Conservation (phyloP, 35 echinoderm and acorn worm species). For the Amphiura filiformis region DNA sequence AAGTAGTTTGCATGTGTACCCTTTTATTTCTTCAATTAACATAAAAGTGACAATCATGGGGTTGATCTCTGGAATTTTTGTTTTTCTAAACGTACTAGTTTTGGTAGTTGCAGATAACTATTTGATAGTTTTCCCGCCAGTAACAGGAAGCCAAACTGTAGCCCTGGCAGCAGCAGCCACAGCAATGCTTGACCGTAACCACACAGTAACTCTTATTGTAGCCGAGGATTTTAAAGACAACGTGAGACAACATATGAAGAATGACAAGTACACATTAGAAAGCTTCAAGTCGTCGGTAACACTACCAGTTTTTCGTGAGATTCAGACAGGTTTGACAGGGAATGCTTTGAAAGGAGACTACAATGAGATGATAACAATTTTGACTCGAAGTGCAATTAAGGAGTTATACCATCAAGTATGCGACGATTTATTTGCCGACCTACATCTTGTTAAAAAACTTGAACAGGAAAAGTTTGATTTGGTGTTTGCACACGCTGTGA, state of each 20-base stretch:
- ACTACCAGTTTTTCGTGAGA: not conserved
- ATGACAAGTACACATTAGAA: not conserved
- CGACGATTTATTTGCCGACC: not conserved
- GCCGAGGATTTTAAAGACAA: not conserved
- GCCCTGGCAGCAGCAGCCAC: too few species aligned
- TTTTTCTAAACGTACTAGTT: too few species aligned
- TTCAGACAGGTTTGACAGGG: not conserved
- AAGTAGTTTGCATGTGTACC: too few species aligned
- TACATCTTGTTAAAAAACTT: not conserved
- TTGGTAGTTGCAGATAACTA: too few species aligned
- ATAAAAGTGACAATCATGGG: too few species aligned
- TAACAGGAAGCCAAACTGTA: too few species aligned
- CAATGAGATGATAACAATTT: not conserved
- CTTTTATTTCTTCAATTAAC: too few species aligned
- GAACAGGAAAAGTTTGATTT: not conserved
- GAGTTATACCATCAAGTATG: not conserved
- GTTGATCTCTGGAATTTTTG: too few species aligned
- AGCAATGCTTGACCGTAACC: too few species aligned
- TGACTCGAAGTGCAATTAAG: not conserved
- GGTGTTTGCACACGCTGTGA: not conserved
- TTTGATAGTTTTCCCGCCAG: too few species aligned
- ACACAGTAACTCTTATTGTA: too few species aligned
- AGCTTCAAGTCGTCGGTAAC: not conserved
- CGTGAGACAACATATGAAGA: not conserved
- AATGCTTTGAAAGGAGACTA: not conserved